A percentile compares a stretch with the other conserved stretches of the same genome.
Evolutionary conservation across 2,797 vertebrate genomes (phyloP).

Genomic region (Fistularia tabacaria): DNA sequence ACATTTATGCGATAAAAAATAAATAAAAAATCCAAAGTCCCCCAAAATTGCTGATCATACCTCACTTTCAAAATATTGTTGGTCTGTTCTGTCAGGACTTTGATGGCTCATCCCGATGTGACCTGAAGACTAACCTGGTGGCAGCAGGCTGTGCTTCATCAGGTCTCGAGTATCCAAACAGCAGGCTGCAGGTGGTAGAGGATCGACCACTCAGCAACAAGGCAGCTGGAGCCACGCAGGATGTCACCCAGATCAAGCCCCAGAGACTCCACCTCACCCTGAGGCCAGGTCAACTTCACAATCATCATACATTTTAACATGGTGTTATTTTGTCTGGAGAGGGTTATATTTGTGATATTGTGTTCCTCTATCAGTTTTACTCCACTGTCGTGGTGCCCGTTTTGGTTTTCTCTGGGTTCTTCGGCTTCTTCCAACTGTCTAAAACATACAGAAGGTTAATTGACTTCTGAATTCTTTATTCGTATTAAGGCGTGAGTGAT

Average conservation of each 20-base stretch:
- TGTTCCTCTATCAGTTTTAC: too few relatives aligned
- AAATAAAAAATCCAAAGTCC: too few relatives aligned
- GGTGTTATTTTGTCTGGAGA: background rate
- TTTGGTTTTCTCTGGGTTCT: too few relatives aligned
- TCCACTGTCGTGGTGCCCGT: too few relatives aligned
- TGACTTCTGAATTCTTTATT: too few relatives aligned
- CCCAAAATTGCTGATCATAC: too few relatives aligned
- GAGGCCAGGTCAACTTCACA: constrained; percentile 78
- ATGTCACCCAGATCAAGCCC: constrained; percentile 89
- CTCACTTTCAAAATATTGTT: too few relatives aligned
- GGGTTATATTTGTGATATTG: background rate
- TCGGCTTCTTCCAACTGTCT: too few relatives aligned
- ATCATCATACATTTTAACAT: background rate
- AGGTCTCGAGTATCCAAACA: constrained; percentile 81
- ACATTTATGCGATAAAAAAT: too few relatives aligned
- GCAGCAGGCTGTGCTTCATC: constrained; percentile 69
- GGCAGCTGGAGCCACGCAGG: constrained; percentile 78
- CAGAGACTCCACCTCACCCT: constrained; percentile 87
- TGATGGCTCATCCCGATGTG: constrained; percentile 81
- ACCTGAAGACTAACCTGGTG: constrained; percentile 78
- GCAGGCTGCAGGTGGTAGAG: constrained; percentile 73
- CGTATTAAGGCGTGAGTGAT: too few relatives aligned
- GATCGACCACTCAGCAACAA: constrained; percentile 84
- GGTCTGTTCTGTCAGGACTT: constrained; percentile 69
- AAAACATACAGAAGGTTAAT: too few relatives aligned